Evolutionary conservation across 1,140 invertebrate species (phyloP).

Genomic region (Scylla paramamosain): DNA sequence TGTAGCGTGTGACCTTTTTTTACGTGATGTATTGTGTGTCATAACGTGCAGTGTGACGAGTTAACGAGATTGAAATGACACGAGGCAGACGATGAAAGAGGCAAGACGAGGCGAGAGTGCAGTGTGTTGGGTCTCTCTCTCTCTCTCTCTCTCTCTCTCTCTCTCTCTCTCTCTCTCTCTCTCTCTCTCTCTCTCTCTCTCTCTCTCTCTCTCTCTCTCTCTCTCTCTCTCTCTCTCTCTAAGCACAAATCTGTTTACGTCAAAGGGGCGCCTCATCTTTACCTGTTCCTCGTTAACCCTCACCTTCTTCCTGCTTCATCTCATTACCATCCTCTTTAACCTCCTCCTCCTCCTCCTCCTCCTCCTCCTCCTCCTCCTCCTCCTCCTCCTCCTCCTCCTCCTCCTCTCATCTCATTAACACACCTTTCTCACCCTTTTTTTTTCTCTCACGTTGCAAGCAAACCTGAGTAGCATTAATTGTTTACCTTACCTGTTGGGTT

Average conservation of each 20-base stretch:
- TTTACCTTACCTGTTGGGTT: background rate
- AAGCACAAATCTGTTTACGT: background rate
- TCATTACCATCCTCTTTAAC: background rate
- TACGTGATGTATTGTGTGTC: background rate
- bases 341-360: slow-evolving; percentile 7
- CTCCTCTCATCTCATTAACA: background rate
- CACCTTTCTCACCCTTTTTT: background rate
- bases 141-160: slow-evolving; percentile 11
- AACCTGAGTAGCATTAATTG: background rate
- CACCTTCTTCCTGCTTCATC: background rate
- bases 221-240: background rate
- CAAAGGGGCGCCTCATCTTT: background rate
- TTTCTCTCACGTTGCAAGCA: background rate
- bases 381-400: background rate
- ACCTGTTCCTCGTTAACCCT: background rate
- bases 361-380: slow-evolving; percentile 8
- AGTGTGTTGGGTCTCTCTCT: too few relatives aligned
- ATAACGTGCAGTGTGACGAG: background rate
- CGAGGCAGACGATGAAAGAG: background rate
- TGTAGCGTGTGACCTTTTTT: background rate
- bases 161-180: slow-evolving; percentile 18
- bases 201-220: slow-evolving; percentile 3
- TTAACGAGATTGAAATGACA: background rate
- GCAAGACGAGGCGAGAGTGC: too few relatives aligned
- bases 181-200: slow-evolving; percentile 20